Conservation (phyloP, 2,888 invertebrate genomes). For the Acrobasis suavella region DNA sequence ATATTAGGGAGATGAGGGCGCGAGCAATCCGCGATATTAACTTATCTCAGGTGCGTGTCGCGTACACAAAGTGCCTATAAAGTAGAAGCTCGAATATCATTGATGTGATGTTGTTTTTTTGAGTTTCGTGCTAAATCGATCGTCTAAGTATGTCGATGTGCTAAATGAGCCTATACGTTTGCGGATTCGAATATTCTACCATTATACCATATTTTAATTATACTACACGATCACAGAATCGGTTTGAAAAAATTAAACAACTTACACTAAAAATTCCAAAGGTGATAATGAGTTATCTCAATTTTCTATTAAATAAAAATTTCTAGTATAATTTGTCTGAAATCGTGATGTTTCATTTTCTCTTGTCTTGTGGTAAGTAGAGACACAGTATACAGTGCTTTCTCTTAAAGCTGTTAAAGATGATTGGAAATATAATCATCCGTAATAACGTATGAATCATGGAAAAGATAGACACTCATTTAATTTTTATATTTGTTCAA, state of each 20-base stretch:
- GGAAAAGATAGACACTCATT: background rate
- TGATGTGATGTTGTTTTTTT: background rate
- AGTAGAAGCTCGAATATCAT: constrained; percentile 38
- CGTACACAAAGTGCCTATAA: constrained; percentile 45
- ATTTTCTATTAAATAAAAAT: background rate
- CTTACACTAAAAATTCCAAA: too few relatives aligned
- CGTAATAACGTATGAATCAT: constrained; percentile 1
- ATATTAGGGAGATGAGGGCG: constrained; percentile 55
- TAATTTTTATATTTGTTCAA: too few relatives aligned
- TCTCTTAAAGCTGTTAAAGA: background rate
- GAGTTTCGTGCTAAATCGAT: background rate
- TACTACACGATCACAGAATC: too few relatives aligned
- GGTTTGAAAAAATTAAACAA: too few relatives aligned
- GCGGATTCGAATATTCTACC: too few relatives aligned
- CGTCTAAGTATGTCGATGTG: too few relatives aligned
- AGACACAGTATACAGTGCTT: background rate
- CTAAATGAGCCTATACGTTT: too few relatives aligned
- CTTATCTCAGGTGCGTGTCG: constrained; percentile 62
- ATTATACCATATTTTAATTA: too few relatives aligned
- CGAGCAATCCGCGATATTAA: constrained; percentile 60
- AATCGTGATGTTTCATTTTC: background rate
- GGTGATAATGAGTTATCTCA: too few relatives aligned
- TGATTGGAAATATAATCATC: constrained; percentile 8
- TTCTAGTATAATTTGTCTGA: background rate
- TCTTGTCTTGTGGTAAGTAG: background rate